Percentiles rank a stretch among this genome's conserved stretches.
phyloP scores from a whole-genome alignment of 1,140 invertebrate genomes.

The Papilio dardanus region DNA sequence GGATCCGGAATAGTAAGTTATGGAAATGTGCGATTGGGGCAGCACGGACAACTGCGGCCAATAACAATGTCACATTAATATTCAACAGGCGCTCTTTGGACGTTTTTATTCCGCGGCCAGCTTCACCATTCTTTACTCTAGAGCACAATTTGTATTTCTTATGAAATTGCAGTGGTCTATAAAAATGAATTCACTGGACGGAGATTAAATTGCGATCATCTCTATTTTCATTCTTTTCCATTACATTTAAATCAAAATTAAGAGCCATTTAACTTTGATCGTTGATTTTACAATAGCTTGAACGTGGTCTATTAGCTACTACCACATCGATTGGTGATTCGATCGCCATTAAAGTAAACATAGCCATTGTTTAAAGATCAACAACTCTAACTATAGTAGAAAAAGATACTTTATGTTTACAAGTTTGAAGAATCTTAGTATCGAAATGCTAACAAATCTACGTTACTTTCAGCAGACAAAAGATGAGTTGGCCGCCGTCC shows the following conservation, averaged over 20 bases:
- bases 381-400: not conserved
- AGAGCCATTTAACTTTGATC: not conserved
- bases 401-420: constrained; percentile 59
- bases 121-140: constrained; percentile 69
- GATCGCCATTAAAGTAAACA: not conserved
- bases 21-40: constrained; percentile 81
- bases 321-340: not conserved
- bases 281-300: not conserved
- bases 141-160: constrained; percentile 40
- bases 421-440: constrained; percentile 66
- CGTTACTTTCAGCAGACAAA: constrained; percentile 78
- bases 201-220: constrained; percentile 22
- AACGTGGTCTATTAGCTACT: not conserved
- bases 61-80: constrained; percentile 83
- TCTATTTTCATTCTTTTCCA: not conserved
- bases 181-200: constrained; percentile 2
- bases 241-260: not conserved
- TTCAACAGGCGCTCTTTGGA: constrained; percentile 78
- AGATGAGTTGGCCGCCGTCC: constrained; percentile 80
- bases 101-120: constrained; percentile 67
- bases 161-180: constrained; percentile 26
- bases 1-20: constrained; percentile 82
- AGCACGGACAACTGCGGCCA: constrained; percentile 78
- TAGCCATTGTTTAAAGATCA: not conserved
- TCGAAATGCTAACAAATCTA: constrained; percentile 75